Evolutionary conservation across 2,113 vertebrate species (phyloP).

Genomic region (Eira barbara): DNA sequence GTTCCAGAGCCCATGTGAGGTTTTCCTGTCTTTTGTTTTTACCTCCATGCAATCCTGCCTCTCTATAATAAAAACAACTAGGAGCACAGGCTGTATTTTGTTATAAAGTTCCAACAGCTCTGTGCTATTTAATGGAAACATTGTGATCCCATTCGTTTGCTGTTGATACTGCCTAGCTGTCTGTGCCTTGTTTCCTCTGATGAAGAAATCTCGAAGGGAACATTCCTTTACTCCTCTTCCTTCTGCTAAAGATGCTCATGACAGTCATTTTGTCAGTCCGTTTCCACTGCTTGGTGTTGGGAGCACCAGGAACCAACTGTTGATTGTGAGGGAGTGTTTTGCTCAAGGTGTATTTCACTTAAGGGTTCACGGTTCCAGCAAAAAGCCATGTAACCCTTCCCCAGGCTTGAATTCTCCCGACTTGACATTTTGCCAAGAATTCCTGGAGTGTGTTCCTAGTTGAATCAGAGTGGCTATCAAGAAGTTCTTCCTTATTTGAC

Average conservation of each 20-base stretch:
- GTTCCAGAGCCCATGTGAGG: not conserved
- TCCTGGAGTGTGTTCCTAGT: not conserved
- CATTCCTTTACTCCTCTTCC: not conserved
- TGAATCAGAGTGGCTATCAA: conserved; percentile 20
- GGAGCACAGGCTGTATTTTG: not conserved
- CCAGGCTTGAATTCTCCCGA: not conserved
- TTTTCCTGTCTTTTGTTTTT: not conserved
- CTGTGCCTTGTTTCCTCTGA: not conserved
- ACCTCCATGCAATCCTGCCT: not conserved
- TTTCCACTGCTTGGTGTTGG: not conserved
- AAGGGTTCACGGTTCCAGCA: not conserved
- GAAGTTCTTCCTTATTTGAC: conserved; percentile 68
- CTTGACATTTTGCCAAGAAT: conserved; percentile 59
- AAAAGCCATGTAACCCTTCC: not conserved
- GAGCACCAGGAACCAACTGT: not conserved
- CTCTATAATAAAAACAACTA: not conserved
- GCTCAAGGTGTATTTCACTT: conserved; percentile 44
- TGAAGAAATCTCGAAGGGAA: not conserved
- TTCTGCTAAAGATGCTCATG: not conserved
- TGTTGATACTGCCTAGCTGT: not conserved
- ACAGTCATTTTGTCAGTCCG: not conserved
- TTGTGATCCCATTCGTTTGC: not conserved
- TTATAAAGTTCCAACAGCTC: not conserved
- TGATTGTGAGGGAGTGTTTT: conserved; percentile 1
- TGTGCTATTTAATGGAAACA: not conserved